Evolutionary conservation across 1,140 invertebrate genomes (phyloP), one percentile per base, ranked within the genome.

Genomic region (Globodera ellingtonae): DNA sequence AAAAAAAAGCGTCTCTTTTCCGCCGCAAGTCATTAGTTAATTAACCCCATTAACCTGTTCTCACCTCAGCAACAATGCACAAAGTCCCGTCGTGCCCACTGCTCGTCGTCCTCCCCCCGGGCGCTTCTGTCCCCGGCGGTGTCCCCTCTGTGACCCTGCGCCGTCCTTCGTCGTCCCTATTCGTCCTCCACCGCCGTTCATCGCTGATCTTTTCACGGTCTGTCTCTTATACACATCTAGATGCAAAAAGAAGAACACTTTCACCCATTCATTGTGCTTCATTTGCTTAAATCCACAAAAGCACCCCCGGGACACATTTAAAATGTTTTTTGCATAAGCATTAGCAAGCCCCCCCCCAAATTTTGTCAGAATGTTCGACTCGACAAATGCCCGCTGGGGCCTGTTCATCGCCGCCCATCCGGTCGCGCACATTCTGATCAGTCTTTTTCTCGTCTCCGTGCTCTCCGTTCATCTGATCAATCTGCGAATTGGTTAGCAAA

Each of bases 401-500:
- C 62, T 62, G 35, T 77, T 77, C 69, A 77, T 77, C 50, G 52
- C 75, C 21, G 21, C 44, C 21, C 59, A 69, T 48, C 75, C 75
- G 13, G 1, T 77, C 46, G 21, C 21, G 9, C 75, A 77, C 69
- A 77, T 77, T 67, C 50, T 77, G 65, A 62, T 69, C 65, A 77
- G 75, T 77, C 6, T 77, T 13, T 6, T 24, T 9, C 47, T 70
- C 35, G 50, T 77, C n/a, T 4, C 9, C 13, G 5, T 46, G 3
- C 9, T 77, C 13, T 77, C 75, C 24, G 35, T 77, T 5, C 75
- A 77, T 62, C 46, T 77, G 69, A 66, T 77, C 69, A 65, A 77
- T 69, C 35, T 77, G 75, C 35, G 65, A 65, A 77, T 77, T 66
- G 75, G 75, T 77, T 35, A 5, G 52, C n/a, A 9, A 59, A 62